Base-by-base conservation (phyloP, 2,797 vertebrate species). In the Catharus ustulatus region DNA sequence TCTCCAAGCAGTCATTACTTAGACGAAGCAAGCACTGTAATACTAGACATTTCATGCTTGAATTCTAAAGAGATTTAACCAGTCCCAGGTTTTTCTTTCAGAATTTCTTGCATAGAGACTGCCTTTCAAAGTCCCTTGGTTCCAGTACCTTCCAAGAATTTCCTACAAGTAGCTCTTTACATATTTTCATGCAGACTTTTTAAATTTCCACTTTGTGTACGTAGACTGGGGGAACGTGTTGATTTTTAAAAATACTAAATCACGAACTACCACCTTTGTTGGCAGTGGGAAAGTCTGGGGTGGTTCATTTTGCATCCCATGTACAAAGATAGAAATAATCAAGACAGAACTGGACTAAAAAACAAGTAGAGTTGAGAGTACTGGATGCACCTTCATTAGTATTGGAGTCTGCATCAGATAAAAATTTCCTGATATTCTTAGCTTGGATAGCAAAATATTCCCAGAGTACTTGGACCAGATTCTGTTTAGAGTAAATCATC, bases 1-100 rank as follows among this genome's bases (percentile, higher is more conserved):
- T 95, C 95, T 96, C 96, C 90, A 93, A 95, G 95, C 88, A 93
- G 89, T 71, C 92, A 84, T 95, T 97, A 93, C 40, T 84, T 36
- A 69, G 67, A 73, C 0, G 84, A 90, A 91, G 62, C 58, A 75
- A 86, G 84, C 29, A 32, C 76, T 91, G 92, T 91, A 94, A 94
- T 86, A 94, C 30, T 93, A 97, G 79, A 93, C 51, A 73, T 86
- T 92, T 96, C 73, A 92, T 96, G 92, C 83, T 80, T 94, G 79
- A 95, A 95, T 88, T 94, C 94, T 96, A 58, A 80, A 62, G 94
- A 94, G 92, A 94, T 79, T 95, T 96, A 79, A 86, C 79, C 42
- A 71, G 90, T 73, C 62, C 46, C 84, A 81, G 76, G 82, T 80
- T 95, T 94, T 90, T 72, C n/a, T 87, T 95, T 91, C 74, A 78